These are phyloP conservation scores for Rhopalosiphum padi DNA, from an alignment of 1,140 invertebrate genomes.

Conservation along the genomic window DNA sequence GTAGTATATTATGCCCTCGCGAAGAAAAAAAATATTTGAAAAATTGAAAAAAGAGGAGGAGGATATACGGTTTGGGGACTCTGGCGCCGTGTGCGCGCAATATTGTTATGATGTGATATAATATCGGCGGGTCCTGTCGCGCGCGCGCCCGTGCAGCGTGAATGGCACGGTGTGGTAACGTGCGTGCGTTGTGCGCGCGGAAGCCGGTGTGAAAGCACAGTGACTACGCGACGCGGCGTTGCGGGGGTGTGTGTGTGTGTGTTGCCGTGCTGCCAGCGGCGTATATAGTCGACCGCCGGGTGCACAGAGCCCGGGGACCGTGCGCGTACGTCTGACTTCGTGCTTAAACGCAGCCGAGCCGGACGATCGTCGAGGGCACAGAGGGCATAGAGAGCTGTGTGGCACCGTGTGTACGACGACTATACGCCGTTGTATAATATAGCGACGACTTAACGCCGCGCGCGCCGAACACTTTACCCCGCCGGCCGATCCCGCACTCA, in stretches of 20 bases:
- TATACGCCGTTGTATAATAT: not conserved
- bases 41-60: no score
- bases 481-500: not conserved
- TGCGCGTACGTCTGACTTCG: constrained; percentile 33
- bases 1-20: no score
- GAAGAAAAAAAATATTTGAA: no score
- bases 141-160: not conserved
- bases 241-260: not conserved
- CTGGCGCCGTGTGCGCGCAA: no score
- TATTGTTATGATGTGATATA: no score
- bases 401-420: not conserved
- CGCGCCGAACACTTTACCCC: constrained; percentile 35
- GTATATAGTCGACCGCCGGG: constrained; percentile 20
- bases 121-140: no score
- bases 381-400: not conserved
- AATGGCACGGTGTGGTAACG: not conserved
- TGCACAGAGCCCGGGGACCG: constrained; percentile 50
- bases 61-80: no score
- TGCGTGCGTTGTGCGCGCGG: not conserved
- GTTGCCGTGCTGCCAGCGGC: not conserved
- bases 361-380: not conserved
- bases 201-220: not conserved
- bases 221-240: not conserved
- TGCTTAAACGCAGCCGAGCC: constrained; percentile 21
- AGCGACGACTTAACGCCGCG: constrained; percentile 21